These are phyloP conservation scores for Platorchestia sp. DNA, from an alignment of 1,140 invertebrate species.

Conservation along the genomic window DNA sequence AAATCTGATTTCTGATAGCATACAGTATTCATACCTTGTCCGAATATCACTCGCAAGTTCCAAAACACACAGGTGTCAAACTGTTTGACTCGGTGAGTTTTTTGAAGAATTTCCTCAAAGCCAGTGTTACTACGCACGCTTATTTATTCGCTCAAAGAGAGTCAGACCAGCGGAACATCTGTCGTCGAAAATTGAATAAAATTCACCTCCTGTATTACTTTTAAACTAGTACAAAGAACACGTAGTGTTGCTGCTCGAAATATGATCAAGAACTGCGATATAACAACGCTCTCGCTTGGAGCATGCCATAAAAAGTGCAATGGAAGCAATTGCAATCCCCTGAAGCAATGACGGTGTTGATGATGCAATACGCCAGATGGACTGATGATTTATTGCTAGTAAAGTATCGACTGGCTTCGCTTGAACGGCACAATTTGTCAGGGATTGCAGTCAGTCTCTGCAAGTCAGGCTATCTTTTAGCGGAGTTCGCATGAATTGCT, in stretches of 20 bases:
- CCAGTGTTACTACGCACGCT: background rate
- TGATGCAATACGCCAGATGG: conserved; percentile 55
- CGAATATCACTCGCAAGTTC: background rate
- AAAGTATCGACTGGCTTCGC: conserved; percentile 51
- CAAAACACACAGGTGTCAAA: background rate
- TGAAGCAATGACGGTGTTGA: conserved; percentile 51
- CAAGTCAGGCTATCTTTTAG: conserved; percentile 26
- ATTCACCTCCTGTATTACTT: conserved; percentile 1
- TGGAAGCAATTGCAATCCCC: conserved; percentile 45
- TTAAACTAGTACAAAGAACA: conserved; percentile 1
- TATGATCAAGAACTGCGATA: background rate
- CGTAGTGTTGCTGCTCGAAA: conserved; percentile 1
- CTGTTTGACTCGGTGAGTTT: background rate
- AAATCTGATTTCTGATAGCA: background rate
- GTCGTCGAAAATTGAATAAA: background rate
- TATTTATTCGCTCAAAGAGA: conserved; percentile 1
- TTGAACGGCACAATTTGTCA: conserved; percentile 42
- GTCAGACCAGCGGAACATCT: background rate
- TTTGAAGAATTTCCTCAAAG: background rate
- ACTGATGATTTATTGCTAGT: conserved; percentile 51
- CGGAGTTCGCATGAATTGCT: conserved; percentile 27
- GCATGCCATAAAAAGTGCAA: conserved; percentile 38
- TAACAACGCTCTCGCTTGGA: background rate
- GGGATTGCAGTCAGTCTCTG: conserved; percentile 48
- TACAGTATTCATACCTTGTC: background rate